Evolutionary conservation across 2,113 vertebrate genomes (phyloP).

Genomic region (Podarcis muralis): DNA sequence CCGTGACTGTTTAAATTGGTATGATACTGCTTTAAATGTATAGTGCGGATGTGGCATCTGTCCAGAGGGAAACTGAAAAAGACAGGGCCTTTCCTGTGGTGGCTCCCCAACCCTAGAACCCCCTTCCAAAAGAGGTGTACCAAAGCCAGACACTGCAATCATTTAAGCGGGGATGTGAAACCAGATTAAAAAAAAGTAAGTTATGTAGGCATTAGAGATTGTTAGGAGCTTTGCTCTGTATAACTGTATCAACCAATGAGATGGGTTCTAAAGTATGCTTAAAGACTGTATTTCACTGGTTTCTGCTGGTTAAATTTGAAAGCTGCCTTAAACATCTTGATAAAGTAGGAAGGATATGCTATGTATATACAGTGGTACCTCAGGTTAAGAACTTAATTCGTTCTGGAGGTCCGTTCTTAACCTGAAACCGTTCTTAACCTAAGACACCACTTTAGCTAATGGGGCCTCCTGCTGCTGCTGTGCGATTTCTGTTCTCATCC

Average conservation of each 20-base stretch:
- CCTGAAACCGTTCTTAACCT: too few relatives aligned
- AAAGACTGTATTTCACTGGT: neutral
- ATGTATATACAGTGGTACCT: too few relatives aligned
- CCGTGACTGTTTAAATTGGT: too few relatives aligned
- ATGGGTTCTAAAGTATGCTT: neutral
- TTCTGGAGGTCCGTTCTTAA: too few relatives aligned
- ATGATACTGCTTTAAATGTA: too few relatives aligned
- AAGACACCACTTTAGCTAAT: too few relatives aligned
- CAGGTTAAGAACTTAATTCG: too few relatives aligned
- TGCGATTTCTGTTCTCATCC: too few relatives aligned
- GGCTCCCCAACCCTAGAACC: neutral
- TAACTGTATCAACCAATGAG: neutral
- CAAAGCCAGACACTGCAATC: neutral
- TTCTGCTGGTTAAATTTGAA: neutral
- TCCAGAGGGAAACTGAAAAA: neutral
- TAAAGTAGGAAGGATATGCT: neutral
- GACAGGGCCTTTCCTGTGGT: neutral
- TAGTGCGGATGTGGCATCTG: too few relatives aligned
- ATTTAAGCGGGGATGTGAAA: too few relatives aligned
- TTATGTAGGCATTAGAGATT: neutral
- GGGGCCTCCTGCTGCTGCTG: too few relatives aligned
- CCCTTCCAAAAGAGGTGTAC: neutral
- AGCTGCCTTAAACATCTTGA: neutral
- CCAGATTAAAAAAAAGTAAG: neutral
- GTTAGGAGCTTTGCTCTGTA: neutral